A percentile compares a stretch with the other conserved stretches of the same genome.
These are phyloP conservation scores for Bembecia ichneumoniformis DNA, from an alignment of 2,888 invertebrate genomes.

Conservation along the genomic window DNA sequence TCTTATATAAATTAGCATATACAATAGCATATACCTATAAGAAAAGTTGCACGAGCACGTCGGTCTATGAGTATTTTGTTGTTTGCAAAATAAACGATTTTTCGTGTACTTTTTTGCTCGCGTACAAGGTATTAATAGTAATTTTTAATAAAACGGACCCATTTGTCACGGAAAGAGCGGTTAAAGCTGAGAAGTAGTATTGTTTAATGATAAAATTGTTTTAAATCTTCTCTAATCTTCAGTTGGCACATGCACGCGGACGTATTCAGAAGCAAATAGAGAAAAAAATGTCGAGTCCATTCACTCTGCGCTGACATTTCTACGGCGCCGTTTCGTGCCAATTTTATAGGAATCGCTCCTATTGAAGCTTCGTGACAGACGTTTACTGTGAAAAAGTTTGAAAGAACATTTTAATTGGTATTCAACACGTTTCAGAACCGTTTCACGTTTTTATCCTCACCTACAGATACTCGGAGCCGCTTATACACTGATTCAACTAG, in stretches of 20 bases:
- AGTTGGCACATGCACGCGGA: conserved; percentile 63
- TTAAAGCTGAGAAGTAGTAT: conserved; percentile 22
- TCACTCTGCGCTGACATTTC: conserved; percentile 67
- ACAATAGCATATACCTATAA: too few relatives aligned
- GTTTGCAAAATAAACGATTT: not conserved
- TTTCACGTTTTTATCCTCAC: not conserved
- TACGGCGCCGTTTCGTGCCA: conserved; percentile 46
- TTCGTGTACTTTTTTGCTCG: too few relatives aligned
- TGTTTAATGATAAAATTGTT: conserved; percentile 43
- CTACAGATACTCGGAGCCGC: not conserved
- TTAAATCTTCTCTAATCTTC: conserved; percentile 41
- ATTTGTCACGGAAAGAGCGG: too few relatives aligned
- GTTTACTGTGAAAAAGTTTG: conserved; percentile 16
- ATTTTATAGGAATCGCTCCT: conserved; percentile 25
- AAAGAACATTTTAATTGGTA: conserved; percentile 1
- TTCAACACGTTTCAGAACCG: not conserved
- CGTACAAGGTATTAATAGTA: too few relatives aligned
- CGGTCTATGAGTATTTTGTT: conserved; percentile 1
- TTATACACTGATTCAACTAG: too few relatives aligned
- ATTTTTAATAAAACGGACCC: too few relatives aligned
- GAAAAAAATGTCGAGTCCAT: conserved; percentile 56
- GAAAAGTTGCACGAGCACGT: too few relatives aligned
- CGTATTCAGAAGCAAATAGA: conserved; percentile 57
- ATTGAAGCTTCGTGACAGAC: conserved; percentile 24
- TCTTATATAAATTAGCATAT: too few relatives aligned